Base-by-base conservation (phyloP, 2,113 vertebrate species). In the Pseudopipra pipra region DNA sequence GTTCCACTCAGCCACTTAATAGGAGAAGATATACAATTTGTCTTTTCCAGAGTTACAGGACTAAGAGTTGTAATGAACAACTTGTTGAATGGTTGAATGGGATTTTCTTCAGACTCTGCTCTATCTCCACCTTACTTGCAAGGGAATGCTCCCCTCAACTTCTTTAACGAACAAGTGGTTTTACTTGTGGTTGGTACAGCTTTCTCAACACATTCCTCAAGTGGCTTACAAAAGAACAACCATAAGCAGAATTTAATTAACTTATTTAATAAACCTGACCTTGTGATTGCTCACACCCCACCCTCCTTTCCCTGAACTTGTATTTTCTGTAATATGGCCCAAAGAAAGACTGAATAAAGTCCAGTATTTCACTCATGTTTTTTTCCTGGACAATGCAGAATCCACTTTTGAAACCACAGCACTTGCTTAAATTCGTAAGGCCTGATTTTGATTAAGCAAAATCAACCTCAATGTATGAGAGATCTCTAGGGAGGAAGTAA, bases 401-500 rank as follows among this genome's bases (percentile, higher is more conserved):
- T 24, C 15, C 25, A 76, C 25, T 63, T 63, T 11, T 21, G 25
- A 87, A 95, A 87, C 87, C 52, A 62, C 8, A 73, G 49, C 20
- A 76, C 76, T 87, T 82, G 7, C n/a, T 85, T 65, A 41, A 85
- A 82, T 72, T 91, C 18, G 8, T 25, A 25, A 77, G 30, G 44
- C 6, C 43, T 85, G 43, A 90, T 77, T 89, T n/a, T 35, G 72
- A 85, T 90, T 85, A 67, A 82, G n/a, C 6, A 78, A 93, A 76
- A 90, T 70, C 67, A 89, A 55, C 59, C 8, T 87, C 33, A 30
- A 19, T 58, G 33, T 46, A 85, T 5, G 2, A 61, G 47, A 87
- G 19, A 35, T 54, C 82, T 74, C 85, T 31, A 85, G 33, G 30
- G 47, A 94, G 22, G 51, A 90, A 96, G 81, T 12, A 76, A 94